These are phyloP conservation scores for Hycleus cichorii DNA, from an alignment of 1,140 invertebrate species.

Conservation along the genomic window DNA sequence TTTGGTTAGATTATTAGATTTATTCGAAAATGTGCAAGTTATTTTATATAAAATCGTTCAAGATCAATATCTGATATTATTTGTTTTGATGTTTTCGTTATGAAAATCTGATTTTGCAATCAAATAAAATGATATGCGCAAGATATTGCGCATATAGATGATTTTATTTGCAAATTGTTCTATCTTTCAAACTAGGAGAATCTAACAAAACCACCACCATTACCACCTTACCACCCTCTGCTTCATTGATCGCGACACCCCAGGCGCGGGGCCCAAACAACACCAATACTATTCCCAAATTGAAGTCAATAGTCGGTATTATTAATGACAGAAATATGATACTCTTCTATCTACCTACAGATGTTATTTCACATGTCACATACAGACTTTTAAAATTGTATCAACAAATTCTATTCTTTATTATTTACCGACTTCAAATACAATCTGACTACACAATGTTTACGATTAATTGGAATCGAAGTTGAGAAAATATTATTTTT, in stretches of 20 bases:
- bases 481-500: no score
- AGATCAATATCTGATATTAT: background rate
- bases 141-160: conserved; percentile 10
- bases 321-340: conserved; percentile 12
- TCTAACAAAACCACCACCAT: no score
- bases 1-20: no score
- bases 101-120: conserved; percentile 6
- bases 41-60: no score
- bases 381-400: background rate
- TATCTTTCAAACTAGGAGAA: conserved; percentile 5
- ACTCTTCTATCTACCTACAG: background rate
- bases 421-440: no score
- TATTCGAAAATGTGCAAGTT: no score
- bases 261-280: conserved; percentile 17
- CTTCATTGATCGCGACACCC: conserved; percentile 23
- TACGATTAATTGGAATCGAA: no score
- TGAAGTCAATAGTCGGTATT: conserved; percentile 18
- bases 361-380: conserved; percentile 3
- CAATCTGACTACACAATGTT: no score
- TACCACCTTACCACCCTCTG: conserved; percentile 16
- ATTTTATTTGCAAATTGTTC: conserved; percentile 12
- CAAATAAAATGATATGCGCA: conserved; percentile 12
- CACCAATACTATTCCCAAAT: conserved; percentile 16
- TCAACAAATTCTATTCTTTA: no score
- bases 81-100: conserved; percentile 7